Evolutionary conservation across 2,888 invertebrate species (phyloP).

Genomic region (Xestia xanthographa): DNA sequence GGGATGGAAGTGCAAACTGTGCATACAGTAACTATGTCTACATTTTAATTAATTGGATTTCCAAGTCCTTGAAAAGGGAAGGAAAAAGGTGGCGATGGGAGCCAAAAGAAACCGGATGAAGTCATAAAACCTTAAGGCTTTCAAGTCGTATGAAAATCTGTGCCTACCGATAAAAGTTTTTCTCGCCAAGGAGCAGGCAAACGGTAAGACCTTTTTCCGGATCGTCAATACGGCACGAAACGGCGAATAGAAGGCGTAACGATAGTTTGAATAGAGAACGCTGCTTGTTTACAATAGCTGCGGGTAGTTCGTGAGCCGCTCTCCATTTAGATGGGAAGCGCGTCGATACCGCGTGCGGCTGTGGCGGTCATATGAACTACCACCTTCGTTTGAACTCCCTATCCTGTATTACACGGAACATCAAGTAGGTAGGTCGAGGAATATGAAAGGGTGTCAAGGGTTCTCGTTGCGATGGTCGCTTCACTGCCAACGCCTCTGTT

Average conservation of each 20-base stretch:
- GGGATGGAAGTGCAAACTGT: conserved; percentile 47
- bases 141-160: conserved; percentile 76
- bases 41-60: conserved; percentile 34
- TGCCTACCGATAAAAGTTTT: conserved; percentile 76
- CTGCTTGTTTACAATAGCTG: conserved; percentile 89
- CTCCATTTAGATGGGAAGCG: conserved; percentile 87
- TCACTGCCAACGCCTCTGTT: conserved; percentile 81
- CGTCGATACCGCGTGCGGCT: conserved; percentile 84
- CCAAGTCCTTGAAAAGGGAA: conserved; percentile 7
- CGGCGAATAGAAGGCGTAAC: conserved; percentile 83
- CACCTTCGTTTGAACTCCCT: conserved; percentile 76
- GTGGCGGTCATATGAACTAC: conserved; percentile 79
- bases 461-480: conserved; percentile 78
- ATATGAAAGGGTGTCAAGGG: conserved; percentile 74
- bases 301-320: conserved; percentile 88
- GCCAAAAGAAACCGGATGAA: conserved; percentile 62
- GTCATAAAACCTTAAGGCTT: conserved; percentile 73
- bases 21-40: conserved; percentile 14
- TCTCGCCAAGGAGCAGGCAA: conserved; percentile 73
- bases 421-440: conserved; percentile 66
- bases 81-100: background rate
- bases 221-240: conserved; percentile 83
- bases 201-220: conserved; percentile 80
- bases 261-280: conserved; percentile 88
- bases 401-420: conserved; percentile 59